Percentiles rank a stretch among this genome's conserved stretches.
Evolutionary conservation across 2,888 invertebrate species (phyloP).

Genomic region (Dorcus hopei): DNA sequence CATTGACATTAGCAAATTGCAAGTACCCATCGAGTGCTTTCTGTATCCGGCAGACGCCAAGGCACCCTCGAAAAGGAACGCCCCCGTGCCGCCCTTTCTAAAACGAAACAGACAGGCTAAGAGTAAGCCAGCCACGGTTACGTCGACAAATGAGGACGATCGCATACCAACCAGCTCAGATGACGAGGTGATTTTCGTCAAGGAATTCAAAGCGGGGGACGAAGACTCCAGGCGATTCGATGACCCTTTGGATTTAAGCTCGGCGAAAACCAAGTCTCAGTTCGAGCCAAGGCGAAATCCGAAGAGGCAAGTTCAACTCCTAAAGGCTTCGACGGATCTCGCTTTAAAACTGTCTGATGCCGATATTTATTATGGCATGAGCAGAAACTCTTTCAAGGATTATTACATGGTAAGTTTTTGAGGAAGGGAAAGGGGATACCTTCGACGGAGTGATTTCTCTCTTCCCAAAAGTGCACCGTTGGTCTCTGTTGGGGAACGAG

Average conservation of each 20-base stretch:
- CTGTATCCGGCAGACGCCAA: not conserved
- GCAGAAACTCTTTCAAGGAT: not conserved
- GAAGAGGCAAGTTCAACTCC: conserved; percentile 29
- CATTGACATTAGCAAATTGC: conserved; percentile 24
- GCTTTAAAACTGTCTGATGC: conserved; percentile 22
- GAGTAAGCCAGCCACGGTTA: not conserved
- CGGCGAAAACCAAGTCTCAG: conserved; percentile 3
- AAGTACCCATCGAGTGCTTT: conserved; percentile 6
- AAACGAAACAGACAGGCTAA: conserved; percentile 1
- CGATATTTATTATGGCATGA: conserved; percentile 9
- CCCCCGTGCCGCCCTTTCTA: not conserved
- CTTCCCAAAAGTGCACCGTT: too few species aligned
- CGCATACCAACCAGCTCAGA: conserved; percentile 7
- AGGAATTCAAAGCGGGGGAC: conserved; percentile 27
- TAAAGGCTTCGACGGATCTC: conserved; percentile 27
- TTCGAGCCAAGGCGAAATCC: conserved; percentile 29
- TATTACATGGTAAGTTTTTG: conserved; percentile 4
- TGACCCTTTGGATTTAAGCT: conserved; percentile 6
- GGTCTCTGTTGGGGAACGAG: too few species aligned
- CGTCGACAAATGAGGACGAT: conserved; percentile 5
- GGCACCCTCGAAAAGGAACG: not conserved
- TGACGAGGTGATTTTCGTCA: conserved; percentile 36
- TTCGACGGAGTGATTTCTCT: too few species aligned
- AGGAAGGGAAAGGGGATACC: too few species aligned
- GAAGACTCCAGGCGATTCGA: conserved; percentile 3